Percentiles rank a stretch among this genome's conserved stretches.
Evolutionary conservation across 2,113 vertebrate species (phyloP).

Genomic region (Leptobrachium leishanense): DNA sequence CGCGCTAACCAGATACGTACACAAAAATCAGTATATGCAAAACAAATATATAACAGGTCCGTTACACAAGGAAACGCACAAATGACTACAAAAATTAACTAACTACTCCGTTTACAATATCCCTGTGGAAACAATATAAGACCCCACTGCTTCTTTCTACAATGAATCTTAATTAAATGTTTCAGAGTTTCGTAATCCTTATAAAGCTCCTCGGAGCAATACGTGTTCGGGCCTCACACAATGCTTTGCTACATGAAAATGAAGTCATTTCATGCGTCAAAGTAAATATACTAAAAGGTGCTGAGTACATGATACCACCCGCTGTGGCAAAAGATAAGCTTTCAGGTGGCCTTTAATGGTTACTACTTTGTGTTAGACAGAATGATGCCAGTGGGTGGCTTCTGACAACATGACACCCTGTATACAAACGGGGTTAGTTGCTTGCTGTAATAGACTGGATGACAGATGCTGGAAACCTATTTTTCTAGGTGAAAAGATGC

Average conservation of each 20-base stretch:
- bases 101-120: too few species aligned
- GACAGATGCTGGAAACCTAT: background rate
- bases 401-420: background rate
- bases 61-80: too few species aligned
- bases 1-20: too few species aligned
- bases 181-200: constrained; percentile 11
- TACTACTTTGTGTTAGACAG: background rate
- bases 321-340: constrained; percentile 9
- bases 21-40: too few species aligned
- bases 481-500: background rate
- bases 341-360: background rate
- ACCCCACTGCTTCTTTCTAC: background rate
- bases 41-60: too few species aligned
- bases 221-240: background rate
- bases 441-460: background rate
- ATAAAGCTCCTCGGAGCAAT: background rate
- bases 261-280: constrained; percentile 5
- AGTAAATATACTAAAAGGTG: constrained; percentile 2
- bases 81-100: too few species aligned
- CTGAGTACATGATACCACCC: constrained; percentile 1
- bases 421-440: background rate
- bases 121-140: too few species aligned
- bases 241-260: background rate
- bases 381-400: background rate
- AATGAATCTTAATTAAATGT: background rate